Conservation (phyloP, 1,140 invertebrate species). For the Drosophila willistoni region DNA sequence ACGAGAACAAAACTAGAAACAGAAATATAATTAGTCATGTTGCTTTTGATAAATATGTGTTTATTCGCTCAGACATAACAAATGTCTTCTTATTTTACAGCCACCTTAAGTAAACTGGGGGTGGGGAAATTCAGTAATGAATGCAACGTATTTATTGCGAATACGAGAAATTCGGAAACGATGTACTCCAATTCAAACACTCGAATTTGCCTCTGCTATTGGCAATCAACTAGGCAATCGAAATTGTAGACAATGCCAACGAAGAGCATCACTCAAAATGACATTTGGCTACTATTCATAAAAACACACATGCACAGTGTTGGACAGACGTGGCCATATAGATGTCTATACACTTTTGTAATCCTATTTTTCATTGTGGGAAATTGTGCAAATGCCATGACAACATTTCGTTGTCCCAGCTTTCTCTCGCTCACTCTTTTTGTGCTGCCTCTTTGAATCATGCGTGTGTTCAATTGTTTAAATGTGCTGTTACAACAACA, state of each 20-base stretch:
- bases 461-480: conserved; percentile 76
- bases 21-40: conserved; percentile 37
- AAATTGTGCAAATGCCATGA: conserved; percentile 79
- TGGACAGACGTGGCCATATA: conserved; percentile 12
- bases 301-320: conserved; percentile 19
- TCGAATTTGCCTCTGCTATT: background rate
- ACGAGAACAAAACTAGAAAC: conserved; percentile 22
- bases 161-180: conserved; percentile 4
- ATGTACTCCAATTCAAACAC: background rate
- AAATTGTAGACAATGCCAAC: background rate
- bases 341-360: conserved; percentile 48
- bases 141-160: background rate
- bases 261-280: conserved; percentile 24
- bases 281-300: conserved; percentile 18
- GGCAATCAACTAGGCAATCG: conserved; percentile 1
- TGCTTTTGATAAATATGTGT: conserved; percentile 6
- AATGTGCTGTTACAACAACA: conserved; percentile 70
- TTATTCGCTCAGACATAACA: background rate
- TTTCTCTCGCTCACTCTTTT: conserved; percentile 7
- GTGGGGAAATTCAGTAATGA: no score
- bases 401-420: conserved; percentile 60
- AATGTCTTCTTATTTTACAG: background rate
- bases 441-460: conserved; percentile 28
- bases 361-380: conserved; percentile 80
- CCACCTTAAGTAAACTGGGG: background rate